These are phyloP conservation scores for Synanthedon myopaeformis DNA, from an alignment of 2,888 invertebrate genomes.

Conservation along the genomic window DNA sequence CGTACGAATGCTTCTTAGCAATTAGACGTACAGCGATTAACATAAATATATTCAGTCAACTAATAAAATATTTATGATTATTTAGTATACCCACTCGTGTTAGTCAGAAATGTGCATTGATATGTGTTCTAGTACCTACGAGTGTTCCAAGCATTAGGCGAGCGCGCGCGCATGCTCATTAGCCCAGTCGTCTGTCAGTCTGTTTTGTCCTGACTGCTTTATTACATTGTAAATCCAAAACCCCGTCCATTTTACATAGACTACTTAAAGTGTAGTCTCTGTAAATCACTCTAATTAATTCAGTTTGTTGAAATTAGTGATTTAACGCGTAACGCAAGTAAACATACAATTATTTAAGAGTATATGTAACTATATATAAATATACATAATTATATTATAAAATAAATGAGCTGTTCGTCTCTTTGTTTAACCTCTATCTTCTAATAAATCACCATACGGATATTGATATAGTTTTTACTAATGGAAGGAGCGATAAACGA, in stretches of 20 bases:
- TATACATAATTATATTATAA: too few species aligned
- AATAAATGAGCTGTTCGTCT: too few species aligned
- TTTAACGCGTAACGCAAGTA: too few species aligned
- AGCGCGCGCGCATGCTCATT: constrained; percentile 33
- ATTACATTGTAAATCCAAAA: constrained; percentile 43
- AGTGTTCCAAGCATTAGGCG: constrained; percentile 11
- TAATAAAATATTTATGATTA: not conserved
- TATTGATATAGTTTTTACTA: too few species aligned
- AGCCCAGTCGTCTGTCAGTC: constrained; percentile 26
- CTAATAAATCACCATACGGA: too few species aligned
- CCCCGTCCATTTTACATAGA: constrained; percentile 24
- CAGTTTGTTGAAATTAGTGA: not conserved
- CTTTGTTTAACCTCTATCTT: too few species aligned
- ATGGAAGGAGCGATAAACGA: too few species aligned
- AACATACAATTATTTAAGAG: too few species aligned
- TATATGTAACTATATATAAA: too few species aligned
- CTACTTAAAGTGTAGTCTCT: constrained; percentile 11
- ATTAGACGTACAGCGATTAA: not conserved
- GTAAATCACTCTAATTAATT: constrained; percentile 30
- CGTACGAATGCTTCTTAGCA: not conserved
- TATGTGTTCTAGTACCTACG: constrained; percentile 2
- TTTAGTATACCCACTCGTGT: not conserved
- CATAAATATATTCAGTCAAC: not conserved
- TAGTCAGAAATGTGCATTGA: constrained; percentile 7
- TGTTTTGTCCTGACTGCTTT: constrained; percentile 31